Evolutionary conservation across 2,797 vertebrate species (phyloP).

Genomic region (Myripristis murdjan): DNA sequence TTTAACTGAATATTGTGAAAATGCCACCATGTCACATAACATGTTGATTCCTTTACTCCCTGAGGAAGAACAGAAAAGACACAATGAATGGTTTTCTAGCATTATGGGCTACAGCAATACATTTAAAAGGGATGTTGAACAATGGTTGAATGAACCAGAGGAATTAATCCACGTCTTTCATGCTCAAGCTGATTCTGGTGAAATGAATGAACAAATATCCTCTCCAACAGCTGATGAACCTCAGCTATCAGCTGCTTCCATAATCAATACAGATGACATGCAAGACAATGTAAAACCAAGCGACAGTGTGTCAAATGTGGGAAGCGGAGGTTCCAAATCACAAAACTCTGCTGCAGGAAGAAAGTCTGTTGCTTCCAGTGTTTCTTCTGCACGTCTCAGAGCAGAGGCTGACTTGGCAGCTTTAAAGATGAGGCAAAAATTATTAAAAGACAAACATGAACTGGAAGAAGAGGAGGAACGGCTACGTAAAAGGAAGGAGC

Average conservation of each 20-base stretch:
- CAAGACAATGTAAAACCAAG: not conserved
- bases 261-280: not conserved
- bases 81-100: slow-evolving; percentile 24
- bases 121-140: slow-evolving; percentile 20
- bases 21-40: not conserved
- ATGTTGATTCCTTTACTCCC: slow-evolving; percentile 16
- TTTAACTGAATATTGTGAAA: not conserved
- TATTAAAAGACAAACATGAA: too few relatives aligned
- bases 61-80: slow-evolving; percentile 13
- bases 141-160: slow-evolving; percentile 6
- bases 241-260: not conserved
- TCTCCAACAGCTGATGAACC: not conserved
- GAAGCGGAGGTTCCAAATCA: slow-evolving; percentile 2
- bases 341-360: not conserved
- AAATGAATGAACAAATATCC: too few relatives aligned
- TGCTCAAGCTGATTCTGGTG: too few relatives aligned
- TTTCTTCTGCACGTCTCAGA: too few relatives aligned
- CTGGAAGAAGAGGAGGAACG: slow-evolving; percentile 9
- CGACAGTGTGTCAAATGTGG: slow-evolving; percentile 25
- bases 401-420: not conserved
- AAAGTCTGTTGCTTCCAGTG: not conserved
- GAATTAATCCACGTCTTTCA: too few relatives aligned
- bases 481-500: not conserved
- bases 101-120: slow-evolving; percentile 11
- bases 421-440: not conserved